Base-by-base conservation (phyloP, 2,888 invertebrate species). In the Drosophila meridionalis region DNA sequence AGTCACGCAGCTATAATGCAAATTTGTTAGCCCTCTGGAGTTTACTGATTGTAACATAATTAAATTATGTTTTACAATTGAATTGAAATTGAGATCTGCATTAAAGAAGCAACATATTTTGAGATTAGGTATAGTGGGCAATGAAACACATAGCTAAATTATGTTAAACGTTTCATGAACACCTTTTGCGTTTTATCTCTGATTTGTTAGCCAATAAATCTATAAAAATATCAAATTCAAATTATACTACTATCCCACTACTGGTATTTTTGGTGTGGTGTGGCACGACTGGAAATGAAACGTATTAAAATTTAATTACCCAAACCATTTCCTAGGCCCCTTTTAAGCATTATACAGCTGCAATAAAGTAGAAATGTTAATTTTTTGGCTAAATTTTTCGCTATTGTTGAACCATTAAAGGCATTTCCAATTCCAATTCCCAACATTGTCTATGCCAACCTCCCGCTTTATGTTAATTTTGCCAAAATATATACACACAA, bases 341-440 rank as follows among this genome's bases (percentile, higher is more conserved):
- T 63, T 63, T 34, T 43, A 38, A 30, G 38, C 12, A 38, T 14
- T 34, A 20, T 67, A 7, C 48, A 43, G 20, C 70, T 36, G 28
- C 47, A 48, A 73, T 59, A 50, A 73, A 64, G 30, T 48, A 12
- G 34, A 52, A 67, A 38, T 67, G 58, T 56, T 72, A 62, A 12
- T 53, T 55, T 58, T 57, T 4, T 34, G 50, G 55, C 67, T 34
- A 52, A 75, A 45, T 71, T 34, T 60, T 57, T 64, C 9, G 61
- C 67, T 42, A 67, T 71, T 78, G 80, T 80, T 32, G 42, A 43
- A 57, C 76, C 36, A 64, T 76, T 76, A 62, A 53, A 76, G 72
- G 65, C 60, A 50, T 56, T 56, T 40, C 55, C 36, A 56, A 55
- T 65, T 58, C 56, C 47, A 50, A 59, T 76, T 62, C 70, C 48